Percentiles rank a stretch among this genome's conserved stretches.
phyloP scores from a whole-genome alignment of 2,797 vertebrate genomes.

The Psittacula derbiana region DNA sequence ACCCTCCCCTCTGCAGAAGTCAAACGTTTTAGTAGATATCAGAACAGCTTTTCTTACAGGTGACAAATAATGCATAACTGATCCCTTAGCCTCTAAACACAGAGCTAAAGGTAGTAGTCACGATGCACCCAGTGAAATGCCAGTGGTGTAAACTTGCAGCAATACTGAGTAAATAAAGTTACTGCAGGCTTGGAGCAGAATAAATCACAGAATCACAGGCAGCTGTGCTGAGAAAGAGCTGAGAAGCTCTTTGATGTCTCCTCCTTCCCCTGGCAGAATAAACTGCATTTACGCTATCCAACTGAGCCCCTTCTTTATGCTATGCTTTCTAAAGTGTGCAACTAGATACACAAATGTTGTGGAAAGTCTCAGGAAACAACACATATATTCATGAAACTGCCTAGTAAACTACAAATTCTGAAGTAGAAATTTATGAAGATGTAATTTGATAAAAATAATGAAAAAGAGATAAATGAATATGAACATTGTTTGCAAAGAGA shows the following conservation, averaged over 20 bases:
- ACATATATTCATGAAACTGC: not conserved
- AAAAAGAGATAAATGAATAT: not conserved
- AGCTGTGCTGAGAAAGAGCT: not conserved
- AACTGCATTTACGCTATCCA: not conserved
- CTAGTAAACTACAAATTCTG: not conserved
- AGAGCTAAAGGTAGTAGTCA: not conserved
- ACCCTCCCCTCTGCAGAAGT: not conserved
- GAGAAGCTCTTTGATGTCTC: not conserved
- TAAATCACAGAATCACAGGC: not conserved
- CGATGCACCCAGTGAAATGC: rapidly evolving
- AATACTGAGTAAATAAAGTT: not conserved
- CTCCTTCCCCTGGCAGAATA: not conserved
- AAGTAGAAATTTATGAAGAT: not conserved
- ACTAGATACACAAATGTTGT: not conserved
- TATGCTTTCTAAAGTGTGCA: not conserved
- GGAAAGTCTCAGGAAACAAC: not conserved
- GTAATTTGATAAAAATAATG: not conserved
- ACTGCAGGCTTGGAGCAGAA: not conserved
- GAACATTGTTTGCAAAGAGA: not conserved
- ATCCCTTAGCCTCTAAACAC: not conserved
- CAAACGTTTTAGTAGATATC: not conserved
- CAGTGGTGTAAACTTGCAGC: not conserved
- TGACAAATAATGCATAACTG: not conserved
- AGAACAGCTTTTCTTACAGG: not conserved
- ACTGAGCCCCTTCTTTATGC: not conserved